phyloP scores from a whole-genome alignment of 2,797 vertebrate genomes.

The Cossypha caffra region DNA sequence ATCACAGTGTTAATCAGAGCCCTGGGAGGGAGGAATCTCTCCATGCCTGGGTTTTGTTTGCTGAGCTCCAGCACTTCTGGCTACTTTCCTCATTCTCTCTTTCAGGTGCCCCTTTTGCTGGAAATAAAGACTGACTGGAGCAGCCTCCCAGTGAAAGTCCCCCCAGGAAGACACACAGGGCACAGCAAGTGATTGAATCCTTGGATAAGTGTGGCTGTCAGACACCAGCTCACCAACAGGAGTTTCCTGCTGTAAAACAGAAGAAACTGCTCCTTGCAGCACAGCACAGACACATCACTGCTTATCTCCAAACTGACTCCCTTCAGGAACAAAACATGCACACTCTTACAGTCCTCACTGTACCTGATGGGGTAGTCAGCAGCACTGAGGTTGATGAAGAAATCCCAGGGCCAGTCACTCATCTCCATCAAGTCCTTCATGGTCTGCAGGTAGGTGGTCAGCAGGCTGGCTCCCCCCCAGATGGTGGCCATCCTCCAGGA shows the following conservation, averaged over 20 bases:
- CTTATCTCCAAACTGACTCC: not conserved
- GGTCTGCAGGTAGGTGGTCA: conserved; percentile 95
- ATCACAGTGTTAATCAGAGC: not conserved
- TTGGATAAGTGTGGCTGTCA: not conserved
- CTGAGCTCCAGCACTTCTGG: not conserved
- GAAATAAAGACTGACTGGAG: not conserved
- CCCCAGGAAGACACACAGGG: not conserved
- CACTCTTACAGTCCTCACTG: not conserved
- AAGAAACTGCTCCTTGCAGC: not conserved
- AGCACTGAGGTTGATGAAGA: conserved; percentile 99
- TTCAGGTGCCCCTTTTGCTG: not conserved
- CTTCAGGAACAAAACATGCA: not conserved
- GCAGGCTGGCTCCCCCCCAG: conserved; percentile 97
- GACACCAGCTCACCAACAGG: not conserved
- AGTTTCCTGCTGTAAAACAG: not conserved
- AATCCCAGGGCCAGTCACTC: conserved; percentile 97
- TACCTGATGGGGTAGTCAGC: conserved; percentile 99
- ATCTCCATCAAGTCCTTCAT: conserved; percentile 95
- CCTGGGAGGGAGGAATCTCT: not conserved
- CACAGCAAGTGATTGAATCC: not conserved
- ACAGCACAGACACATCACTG: not conserved
- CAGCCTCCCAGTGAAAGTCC: not conserved
- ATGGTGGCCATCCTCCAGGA: conserved; percentile 98
- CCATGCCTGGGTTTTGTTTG: not conserved
- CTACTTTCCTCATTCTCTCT: not conserved